These are phyloP conservation scores for Climacteris rufus DNA, from an alignment of 2,113 vertebrate genomes.

Conservation along the genomic window DNA sequence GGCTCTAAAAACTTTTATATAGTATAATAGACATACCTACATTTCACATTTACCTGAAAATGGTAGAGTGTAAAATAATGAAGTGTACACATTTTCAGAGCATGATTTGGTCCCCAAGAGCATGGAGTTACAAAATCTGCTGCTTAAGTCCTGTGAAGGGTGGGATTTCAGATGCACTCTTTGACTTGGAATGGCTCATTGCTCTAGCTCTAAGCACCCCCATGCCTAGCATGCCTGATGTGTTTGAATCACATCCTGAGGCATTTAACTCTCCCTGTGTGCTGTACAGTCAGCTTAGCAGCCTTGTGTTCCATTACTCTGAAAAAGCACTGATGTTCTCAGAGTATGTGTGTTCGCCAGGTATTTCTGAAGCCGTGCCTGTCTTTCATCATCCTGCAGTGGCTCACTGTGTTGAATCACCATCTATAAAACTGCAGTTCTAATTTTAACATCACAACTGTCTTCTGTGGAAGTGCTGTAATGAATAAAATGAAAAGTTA, in stretches of 20 bases:
- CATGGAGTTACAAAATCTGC: not conserved
- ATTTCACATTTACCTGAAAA: not conserved
- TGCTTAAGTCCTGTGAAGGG: not conserved
- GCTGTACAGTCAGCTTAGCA: not conserved
- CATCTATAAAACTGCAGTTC: not conserved
- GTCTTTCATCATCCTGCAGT: not conserved
- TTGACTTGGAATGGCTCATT: not conserved
- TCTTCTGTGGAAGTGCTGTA: constrained; percentile 10
- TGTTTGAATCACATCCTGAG: not conserved
- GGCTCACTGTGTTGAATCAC: not conserved
- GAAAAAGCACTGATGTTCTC: not conserved
- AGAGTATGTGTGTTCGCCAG: not conserved
- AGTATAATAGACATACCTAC: not conserved
- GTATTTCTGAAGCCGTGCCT: not conserved
- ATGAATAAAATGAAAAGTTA: constrained; percentile 41
- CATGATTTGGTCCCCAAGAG: not conserved
- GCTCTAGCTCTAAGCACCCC: not conserved
- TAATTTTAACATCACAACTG: constrained; percentile 20
- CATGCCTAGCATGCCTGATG: not conserved
- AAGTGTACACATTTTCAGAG: not conserved
- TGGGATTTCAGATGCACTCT: not conserved
- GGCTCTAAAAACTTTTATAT: not conserved
- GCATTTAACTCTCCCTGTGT: not conserved
- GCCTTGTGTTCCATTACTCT: not conserved
- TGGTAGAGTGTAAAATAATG: not conserved